phyloP scores from a whole-genome alignment of 2,888 invertebrate genomes.

The Cephus pulcher region DNA sequence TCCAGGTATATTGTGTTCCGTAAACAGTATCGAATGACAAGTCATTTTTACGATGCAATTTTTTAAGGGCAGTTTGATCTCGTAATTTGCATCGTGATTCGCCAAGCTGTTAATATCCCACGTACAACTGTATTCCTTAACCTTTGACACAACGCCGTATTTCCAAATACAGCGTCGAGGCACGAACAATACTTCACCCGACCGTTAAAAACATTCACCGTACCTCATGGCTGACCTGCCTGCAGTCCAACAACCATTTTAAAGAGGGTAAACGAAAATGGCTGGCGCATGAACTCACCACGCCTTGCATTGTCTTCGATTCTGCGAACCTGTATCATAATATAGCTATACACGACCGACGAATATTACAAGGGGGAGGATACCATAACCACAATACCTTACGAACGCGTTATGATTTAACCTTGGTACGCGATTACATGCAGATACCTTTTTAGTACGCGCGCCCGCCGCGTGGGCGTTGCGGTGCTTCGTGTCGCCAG shows the following conservation, averaged over 20 bases:
- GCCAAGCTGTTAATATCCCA: background rate
- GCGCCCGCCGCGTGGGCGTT: background rate
- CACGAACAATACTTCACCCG: background rate
- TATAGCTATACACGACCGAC: background rate
- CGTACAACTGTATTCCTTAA: background rate
- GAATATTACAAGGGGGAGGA: background rate
- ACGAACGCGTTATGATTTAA: background rate
- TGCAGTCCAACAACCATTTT: background rate
- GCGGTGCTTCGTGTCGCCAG: background rate
- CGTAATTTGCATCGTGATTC: background rate
- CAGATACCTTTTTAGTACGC: background rate
- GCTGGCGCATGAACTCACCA: background rate
- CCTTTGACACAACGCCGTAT: background rate
- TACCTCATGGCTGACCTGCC: background rate
- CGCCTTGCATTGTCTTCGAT: background rate
- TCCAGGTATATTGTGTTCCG: conserved; percentile 38
- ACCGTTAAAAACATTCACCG: background rate
- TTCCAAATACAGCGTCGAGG: background rate
- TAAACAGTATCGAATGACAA: conserved; percentile 41
- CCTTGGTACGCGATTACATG: background rate
- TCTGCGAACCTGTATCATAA: background rate
- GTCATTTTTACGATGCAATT: background rate
- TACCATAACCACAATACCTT: background rate
- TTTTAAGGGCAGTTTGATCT: background rate
- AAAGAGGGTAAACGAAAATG: background rate